Conservation (phyloP, 2,113 vertebrate species). For the Martes martes region DNA sequence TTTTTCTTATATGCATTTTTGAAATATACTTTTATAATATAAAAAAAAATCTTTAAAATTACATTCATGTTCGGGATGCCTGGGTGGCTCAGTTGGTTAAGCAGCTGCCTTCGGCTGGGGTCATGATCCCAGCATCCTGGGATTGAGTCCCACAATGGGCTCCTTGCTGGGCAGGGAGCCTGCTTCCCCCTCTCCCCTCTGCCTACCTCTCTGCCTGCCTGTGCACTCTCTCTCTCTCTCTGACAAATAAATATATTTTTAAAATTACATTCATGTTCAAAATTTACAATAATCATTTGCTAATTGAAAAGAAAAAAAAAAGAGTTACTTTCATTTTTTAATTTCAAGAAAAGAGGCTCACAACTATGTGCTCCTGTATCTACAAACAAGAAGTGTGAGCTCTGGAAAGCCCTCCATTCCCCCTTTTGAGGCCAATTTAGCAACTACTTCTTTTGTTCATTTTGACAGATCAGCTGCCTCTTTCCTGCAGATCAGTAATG, state of each 20-base stretch:
- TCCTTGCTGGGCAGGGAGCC: no score
- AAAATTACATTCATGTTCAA: not conserved
- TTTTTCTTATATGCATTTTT: not conserved
- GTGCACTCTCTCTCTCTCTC: no score
- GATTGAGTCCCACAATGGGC: no score
- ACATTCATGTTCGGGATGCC: not conserved
- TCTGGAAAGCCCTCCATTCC: not conserved
- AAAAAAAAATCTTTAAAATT: not conserved
- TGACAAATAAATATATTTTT: not conserved
- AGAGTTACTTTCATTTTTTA: not conserved
- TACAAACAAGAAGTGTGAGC: not conserved
- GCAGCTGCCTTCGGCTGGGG: no score
- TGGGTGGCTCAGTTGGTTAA: no score
- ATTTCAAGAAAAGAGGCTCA: not conserved
- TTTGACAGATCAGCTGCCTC: not conserved
- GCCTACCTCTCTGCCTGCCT: no score
- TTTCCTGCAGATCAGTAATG: not conserved
- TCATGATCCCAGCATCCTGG: no score
- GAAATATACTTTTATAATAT: not conserved
- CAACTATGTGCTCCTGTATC: not conserved
- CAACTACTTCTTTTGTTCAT: not conserved
- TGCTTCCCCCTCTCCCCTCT: no score
- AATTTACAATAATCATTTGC: not conserved
- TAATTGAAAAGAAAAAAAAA: not conserved
- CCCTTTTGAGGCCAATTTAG: not conserved